Percentiles rank a stretch among this genome's conserved stretches.
phyloP scores from a whole-genome alignment of 2,888 invertebrate species.

The Sisyra terminalis region DNA sequence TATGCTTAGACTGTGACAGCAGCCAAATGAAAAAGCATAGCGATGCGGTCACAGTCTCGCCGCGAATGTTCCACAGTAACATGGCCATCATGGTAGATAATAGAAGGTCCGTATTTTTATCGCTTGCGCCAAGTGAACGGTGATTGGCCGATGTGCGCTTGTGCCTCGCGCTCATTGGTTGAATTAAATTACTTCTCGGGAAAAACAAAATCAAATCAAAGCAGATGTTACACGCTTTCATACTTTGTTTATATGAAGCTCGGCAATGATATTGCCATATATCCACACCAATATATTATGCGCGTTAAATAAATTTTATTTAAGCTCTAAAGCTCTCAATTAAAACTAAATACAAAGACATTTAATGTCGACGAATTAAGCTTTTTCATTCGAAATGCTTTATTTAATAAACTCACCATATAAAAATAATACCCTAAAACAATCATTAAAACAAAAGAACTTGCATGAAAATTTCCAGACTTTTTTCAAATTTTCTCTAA shows the following conservation, averaged over 20 bases:
- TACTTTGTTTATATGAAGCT: conserved; percentile 1
- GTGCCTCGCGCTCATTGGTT: conserved; percentile 7
- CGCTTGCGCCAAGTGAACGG: conserved; percentile 1
- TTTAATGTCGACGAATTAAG: no score
- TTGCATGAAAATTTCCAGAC: no score
- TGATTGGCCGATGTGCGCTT: conserved; percentile 5
- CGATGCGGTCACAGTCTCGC: conserved; percentile 3
- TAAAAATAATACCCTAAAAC: no score
- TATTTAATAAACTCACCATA: no score
- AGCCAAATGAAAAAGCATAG: background rate
- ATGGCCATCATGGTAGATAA: conserved; percentile 10
- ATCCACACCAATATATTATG: no score
- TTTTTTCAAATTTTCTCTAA: no score
- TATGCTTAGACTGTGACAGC: conserved; percentile 3
- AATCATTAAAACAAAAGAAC: no score
- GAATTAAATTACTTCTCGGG: conserved; percentile 8
- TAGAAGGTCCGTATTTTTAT: conserved; percentile 9
- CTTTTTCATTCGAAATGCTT: no score
- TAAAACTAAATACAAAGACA: no score
- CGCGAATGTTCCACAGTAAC: conserved; percentile 4
- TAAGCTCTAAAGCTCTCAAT: no score
- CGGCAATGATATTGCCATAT: no score
- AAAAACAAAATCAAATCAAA: conserved; percentile 10
- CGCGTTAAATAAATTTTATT: no score
- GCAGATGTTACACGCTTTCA: conserved; percentile 6